Evolutionary conservation across 2,797 vertebrate species (phyloP).

Genomic region (Lemur catta): DNA sequence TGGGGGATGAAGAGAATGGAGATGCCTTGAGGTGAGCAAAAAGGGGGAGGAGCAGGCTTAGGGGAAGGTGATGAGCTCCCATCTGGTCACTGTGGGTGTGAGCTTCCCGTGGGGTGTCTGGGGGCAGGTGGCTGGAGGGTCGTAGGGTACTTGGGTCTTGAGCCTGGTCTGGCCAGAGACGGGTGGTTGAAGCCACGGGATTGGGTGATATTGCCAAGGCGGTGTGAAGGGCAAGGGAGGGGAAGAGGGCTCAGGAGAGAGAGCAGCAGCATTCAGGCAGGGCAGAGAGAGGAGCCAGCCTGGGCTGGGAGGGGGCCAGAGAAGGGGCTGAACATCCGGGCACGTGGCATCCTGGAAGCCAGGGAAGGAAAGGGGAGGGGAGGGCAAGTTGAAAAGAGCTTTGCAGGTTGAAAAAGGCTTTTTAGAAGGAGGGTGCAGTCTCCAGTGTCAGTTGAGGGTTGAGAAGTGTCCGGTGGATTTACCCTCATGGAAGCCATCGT

Average conservation of each 20-base stretch:
- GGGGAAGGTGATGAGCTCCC: background rate
- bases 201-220: background rate
- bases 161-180: background rate
- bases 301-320: rapidly evolving
- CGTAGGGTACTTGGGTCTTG: background rate
- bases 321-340: background rate
- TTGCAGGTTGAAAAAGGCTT: background rate
- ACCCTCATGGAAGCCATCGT: background rate
- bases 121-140: background rate
- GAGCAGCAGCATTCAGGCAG: background rate
- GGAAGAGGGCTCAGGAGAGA: background rate
- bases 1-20: background rate
- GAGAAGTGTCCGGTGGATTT: background rate
- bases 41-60: background rate
- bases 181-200: background rate
- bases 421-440: background rate
- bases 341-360: background rate
- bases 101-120: background rate
- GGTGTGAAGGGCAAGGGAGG: background rate
- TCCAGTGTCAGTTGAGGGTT: background rate
- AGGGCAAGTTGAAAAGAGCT: too few relatives aligned
- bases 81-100: background rate
- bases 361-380: background rate
- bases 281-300: background rate
- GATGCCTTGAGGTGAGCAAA: background rate